Evolutionary conservation across 1,140 invertebrate genomes (phyloP).

Genomic region (Drosophila watanabei): DNA sequence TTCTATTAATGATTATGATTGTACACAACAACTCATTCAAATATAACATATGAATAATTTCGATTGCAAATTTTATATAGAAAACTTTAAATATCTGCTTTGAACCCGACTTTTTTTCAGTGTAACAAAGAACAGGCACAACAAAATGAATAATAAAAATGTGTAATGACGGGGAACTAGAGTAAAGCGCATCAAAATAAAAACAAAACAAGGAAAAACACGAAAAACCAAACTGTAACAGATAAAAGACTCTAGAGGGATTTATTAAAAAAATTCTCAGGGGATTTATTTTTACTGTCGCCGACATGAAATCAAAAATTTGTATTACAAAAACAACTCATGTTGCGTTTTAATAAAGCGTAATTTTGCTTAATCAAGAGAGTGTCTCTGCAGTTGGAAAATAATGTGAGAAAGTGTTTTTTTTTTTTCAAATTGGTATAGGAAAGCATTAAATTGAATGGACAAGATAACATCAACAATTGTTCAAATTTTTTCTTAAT

Average conservation of each 20-base stretch:
- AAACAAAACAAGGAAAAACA: conserved; percentile 13
- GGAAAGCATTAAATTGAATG: conserved; percentile 5
- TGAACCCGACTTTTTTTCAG: neutral
- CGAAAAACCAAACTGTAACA: conserved; percentile 11
- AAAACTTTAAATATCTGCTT: neutral
- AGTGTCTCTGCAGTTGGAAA: neutral
- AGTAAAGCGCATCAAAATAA: conserved; percentile 28
- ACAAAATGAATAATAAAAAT: conserved; percentile 61
- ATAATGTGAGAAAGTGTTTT: conserved; percentile 29
- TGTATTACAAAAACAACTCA: conserved; percentile 15
- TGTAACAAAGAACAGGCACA: conserved; percentile 3
- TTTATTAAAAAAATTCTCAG: conserved; percentile 9
- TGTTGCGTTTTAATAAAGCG: conserved; percentile 42
- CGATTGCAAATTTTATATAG: neutral
- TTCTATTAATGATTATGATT: neutral
- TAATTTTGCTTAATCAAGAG: conserved; percentile 36
- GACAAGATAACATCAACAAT: conserved; percentile 5
- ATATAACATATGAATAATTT: neutral
- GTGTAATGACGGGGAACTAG: conserved; percentile 46
- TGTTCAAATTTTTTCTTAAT: neutral
- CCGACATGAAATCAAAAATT: neutral
- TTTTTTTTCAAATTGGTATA: neutral
- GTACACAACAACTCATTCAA: neutral
- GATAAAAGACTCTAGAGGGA: conserved; percentile 12
- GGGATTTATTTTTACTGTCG: conserved; percentile 20